A percentile compares a stretch with the other conserved stretches of the same genome.
These are phyloP conservation scores for Laothoe populi DNA, from an alignment of 2,888 invertebrate genomes.

Conservation along the genomic window DNA sequence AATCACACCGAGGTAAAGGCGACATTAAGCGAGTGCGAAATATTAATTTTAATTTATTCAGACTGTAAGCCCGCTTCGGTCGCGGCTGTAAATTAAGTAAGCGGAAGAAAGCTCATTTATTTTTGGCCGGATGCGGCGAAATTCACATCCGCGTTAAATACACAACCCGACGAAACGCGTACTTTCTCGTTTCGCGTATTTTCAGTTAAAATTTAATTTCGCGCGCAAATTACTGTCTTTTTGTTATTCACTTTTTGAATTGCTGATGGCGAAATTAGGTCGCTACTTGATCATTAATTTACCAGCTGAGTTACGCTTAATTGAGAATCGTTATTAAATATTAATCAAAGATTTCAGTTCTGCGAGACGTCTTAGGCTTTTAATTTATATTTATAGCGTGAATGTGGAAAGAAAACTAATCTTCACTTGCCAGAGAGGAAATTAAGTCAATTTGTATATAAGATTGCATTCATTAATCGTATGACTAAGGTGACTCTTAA, in stretches of 20 bases:
- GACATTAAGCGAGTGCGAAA: conserved; percentile 73
- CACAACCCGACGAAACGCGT: conserved; percentile 73
- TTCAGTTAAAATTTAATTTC: conserved; percentile 81
- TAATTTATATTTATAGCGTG: neutral
- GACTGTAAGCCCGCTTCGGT: conserved; percentile 67
- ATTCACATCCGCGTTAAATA: conserved; percentile 83
- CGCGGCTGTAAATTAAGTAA: conserved; percentile 80
- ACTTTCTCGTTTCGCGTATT: conserved; percentile 75
- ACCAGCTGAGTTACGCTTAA: conserved; percentile 60
- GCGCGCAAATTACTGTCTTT: conserved; percentile 78
- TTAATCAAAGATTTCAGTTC: conserved; percentile 57
- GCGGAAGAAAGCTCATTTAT: conserved; percentile 84
- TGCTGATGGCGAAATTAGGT: conserved; percentile 69
- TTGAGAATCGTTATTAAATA: conserved; percentile 62
- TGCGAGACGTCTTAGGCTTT: conserved; percentile 15
- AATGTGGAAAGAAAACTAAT: neutral
- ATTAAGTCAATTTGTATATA: conserved; percentile 36
- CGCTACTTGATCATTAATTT: conserved; percentile 66
- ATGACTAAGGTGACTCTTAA: neutral
- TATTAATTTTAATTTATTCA: conserved; percentile 82
- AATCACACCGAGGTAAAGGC: conserved; percentile 63
- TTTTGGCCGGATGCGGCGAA: conserved; percentile 82
- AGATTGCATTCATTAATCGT: conserved; percentile 39
- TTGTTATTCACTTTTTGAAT: conserved; percentile 79
- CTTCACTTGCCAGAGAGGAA: neutral